phyloP scores from a whole-genome alignment of 2,113 vertebrate species.

The Vanacampus margaritifer region DNA sequence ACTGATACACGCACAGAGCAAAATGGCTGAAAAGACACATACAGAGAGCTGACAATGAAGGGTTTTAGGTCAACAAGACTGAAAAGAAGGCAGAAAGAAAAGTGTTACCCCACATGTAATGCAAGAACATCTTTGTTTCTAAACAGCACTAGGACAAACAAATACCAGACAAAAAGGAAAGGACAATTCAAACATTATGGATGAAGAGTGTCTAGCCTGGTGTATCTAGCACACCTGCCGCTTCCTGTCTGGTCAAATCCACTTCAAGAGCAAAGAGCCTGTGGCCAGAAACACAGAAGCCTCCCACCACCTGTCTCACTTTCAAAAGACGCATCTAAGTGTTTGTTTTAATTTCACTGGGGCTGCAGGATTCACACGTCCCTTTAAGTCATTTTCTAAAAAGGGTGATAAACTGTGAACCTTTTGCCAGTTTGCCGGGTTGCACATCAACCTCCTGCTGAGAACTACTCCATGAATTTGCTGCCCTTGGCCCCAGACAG shows the following conservation, averaged over 20 bases:
- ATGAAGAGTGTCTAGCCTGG: constrained; percentile 12
- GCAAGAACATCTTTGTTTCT: neutral
- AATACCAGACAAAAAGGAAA: constrained; percentile 11
- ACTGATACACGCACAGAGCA: too few relatives aligned
- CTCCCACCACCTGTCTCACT: constrained; percentile 8
- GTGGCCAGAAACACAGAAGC: constrained; percentile 1
- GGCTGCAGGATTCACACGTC: constrained; percentile 4
- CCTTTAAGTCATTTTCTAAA: neutral
- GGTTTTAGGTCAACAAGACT: constrained; percentile 10
- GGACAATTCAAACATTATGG: constrained; percentile 2
- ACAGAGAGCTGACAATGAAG: constrained; percentile 19
- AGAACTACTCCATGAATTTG: neutral
- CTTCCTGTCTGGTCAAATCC: constrained; percentile 19
- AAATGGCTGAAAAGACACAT: constrained; percentile 1
- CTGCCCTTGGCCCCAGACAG: neutral
- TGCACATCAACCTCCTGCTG: neutral
- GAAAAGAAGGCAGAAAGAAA: constrained; percentile 7
- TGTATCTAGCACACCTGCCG: constrained; percentile 17
- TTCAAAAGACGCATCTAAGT: neutral
- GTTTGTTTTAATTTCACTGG: constrained; percentile 4
- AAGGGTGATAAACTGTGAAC: neutral
- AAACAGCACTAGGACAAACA: constrained; percentile 16
- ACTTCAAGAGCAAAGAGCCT: constrained; percentile 26
- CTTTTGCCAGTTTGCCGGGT: neutral
- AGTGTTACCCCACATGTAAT: constrained; percentile 1